These are phyloP conservation scores for Tachysurus vachellii DNA, from an alignment of 2,113 vertebrate species.

Conservation along the genomic window DNA sequence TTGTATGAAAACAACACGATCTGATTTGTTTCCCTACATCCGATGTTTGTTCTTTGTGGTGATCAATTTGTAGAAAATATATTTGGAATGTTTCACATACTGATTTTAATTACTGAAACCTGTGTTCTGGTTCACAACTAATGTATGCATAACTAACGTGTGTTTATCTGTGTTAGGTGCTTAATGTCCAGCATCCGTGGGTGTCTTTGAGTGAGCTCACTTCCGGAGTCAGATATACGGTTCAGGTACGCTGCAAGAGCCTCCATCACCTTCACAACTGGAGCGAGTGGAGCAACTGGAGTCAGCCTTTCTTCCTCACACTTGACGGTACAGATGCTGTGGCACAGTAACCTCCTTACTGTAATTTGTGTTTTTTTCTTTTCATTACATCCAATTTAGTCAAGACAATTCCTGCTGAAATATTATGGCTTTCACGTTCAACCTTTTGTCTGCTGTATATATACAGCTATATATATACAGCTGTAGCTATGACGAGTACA, in stretches of 20 bases:
- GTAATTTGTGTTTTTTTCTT: too few relatives aligned
- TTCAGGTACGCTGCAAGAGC: constrained; percentile 77
- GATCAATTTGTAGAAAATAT: neutral
- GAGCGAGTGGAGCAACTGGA: constrained; percentile 92
- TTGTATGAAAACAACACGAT: neutral
- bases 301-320: constrained; percentile 66
- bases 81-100: neutral
- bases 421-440: neutral
- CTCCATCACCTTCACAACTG: constrained; percentile 67
- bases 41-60: neutral
- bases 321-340: constrained; percentile 54
- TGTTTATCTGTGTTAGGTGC: constrained; percentile 64
- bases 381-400: neutral
- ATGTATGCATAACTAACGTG: neutral
- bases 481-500: too few relatives aligned
- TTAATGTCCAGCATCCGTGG: constrained; percentile 57
- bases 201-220: constrained; percentile 66
- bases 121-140: neutral
- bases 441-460: too few relatives aligned
- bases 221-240: constrained; percentile 66
- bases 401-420: too few relatives aligned
- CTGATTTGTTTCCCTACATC: neutral
- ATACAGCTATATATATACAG: too few relatives aligned
- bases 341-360: neutral
- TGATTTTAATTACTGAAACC: neutral